These are phyloP conservation scores for Conus ventricosus DNA, from an alignment of 1,140 invertebrate genomes.

Conservation along the genomic window DNA sequence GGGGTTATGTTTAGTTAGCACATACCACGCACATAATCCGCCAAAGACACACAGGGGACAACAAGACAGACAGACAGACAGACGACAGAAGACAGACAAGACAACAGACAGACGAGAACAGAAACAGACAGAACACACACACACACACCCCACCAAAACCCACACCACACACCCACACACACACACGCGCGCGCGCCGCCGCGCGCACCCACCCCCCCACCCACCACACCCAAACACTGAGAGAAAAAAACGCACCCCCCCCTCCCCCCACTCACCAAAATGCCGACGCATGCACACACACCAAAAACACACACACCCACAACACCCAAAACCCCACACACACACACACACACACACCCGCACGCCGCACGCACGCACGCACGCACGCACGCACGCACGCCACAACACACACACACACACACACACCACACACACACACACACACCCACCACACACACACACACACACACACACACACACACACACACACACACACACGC, in stretches of 20 bases:
- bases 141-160: too few relatives aligned
- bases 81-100: not conserved
- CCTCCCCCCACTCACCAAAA: too few relatives aligned
- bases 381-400: not conserved
- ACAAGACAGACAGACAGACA: not conserved
- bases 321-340: not conserved
- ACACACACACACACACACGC: not conserved
- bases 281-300: too few relatives aligned
- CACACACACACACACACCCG: not conserved
- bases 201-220: too few relatives aligned
- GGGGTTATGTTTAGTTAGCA: too few relatives aligned
- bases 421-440: not conserved
- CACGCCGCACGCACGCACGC: not conserved
- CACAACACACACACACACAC: not conserved
- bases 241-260: not conserved
- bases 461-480: not conserved
- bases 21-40: not conserved
- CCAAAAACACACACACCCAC: not conserved
- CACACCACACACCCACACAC: not conserved
- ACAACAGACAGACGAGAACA: not conserved
- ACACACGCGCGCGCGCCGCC: constrained; percentile 1
- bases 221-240: too few relatives aligned
- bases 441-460: not conserved
- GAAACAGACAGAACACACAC: not conserved
- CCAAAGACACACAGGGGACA: not conserved